Evolutionary conservation across 2,113 vertebrate species (phyloP), one percentile per base, ranked within the genome.

Genomic region (Xenus cinereus): DNA sequence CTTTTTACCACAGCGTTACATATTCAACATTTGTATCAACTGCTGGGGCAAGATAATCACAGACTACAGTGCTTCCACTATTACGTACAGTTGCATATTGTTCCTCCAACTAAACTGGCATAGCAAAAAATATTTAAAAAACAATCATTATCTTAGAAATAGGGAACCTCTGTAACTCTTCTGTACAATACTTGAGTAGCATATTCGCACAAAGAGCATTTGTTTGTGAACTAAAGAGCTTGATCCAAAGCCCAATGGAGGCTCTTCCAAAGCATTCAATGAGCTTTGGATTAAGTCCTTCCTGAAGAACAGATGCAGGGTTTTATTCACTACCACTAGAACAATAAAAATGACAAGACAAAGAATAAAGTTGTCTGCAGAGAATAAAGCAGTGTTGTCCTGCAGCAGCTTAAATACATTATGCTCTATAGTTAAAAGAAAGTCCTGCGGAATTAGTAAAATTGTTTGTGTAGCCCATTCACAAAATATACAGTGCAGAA

Each of bases 201-300:
- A 72, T 84, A 90, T 71, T 81, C 15, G 75, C 77, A 95, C 92
- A 96, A 90, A 96, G 89, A 71, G 21, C 88, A 60, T 86, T 96
- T 96, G 88, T 96, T 63, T 89, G 64, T 78, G 90, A 67, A 54
- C 82, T 94, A 76, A 95, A 87, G 43, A 85, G 63, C 93, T 90
- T 93, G 95, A 94, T 88, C 79, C 56, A 56, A 88, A 94, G 85
- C 83, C 87, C 64, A 88, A 0, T 90, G 92, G 53, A 93, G 72
- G 51, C 82, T 95, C 79, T 96, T 93, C 79, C 82, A 95, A 64
- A 82, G 81, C 53, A 77, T 96, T 97, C 84, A 96, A 2, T 86
- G 71, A 83, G 75, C 79, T 86, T 96, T 88, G 87, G 96, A 97
- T 96, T 96, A 96, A 94, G 75, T 95, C 76, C 76, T 95, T 95